Evolutionary conservation across 1,140 invertebrate species (phyloP).

Genomic region (Popillia japonica): DNA sequence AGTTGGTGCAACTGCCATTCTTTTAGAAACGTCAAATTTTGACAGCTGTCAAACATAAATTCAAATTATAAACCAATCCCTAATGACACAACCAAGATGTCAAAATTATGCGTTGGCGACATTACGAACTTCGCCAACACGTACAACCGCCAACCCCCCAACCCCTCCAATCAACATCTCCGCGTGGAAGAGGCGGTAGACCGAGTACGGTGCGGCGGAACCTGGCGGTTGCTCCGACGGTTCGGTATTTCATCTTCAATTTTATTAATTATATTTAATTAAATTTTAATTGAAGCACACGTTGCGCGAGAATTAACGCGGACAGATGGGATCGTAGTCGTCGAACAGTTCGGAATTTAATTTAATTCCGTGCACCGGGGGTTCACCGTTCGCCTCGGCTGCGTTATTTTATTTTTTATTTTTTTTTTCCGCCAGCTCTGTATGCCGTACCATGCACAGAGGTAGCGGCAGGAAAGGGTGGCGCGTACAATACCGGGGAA

Average conservation of each 20-base stretch:
- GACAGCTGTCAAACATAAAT: no score
- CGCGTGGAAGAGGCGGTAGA: no score
- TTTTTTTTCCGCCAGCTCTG: not conserved
- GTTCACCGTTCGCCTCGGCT: not conserved
- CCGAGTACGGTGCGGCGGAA: not conserved
- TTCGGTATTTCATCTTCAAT: not conserved
- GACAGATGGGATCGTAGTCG: constrained; percentile 12
- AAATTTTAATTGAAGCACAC: constrained; percentile 11
- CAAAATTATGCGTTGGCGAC: no score
- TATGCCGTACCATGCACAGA: not conserved
- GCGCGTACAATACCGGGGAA: not conserved
- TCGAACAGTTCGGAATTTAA: constrained; percentile 18
- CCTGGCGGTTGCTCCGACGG: not conserved
- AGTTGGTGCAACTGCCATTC: no score
- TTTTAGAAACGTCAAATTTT: no score
- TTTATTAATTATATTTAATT: constrained; percentile 20
- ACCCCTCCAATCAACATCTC: no score
- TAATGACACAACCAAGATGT: no score
- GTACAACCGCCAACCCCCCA: no score
- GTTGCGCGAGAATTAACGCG: constrained; percentile 13
- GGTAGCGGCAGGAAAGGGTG: no score
- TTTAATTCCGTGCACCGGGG: constrained; percentile 3
- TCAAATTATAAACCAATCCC: no score
- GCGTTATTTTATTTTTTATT: not conserved
- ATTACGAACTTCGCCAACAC: no score